Conservation (phyloP, 2,797 vertebrate genomes). For the Eremophila alpestris region DNA sequence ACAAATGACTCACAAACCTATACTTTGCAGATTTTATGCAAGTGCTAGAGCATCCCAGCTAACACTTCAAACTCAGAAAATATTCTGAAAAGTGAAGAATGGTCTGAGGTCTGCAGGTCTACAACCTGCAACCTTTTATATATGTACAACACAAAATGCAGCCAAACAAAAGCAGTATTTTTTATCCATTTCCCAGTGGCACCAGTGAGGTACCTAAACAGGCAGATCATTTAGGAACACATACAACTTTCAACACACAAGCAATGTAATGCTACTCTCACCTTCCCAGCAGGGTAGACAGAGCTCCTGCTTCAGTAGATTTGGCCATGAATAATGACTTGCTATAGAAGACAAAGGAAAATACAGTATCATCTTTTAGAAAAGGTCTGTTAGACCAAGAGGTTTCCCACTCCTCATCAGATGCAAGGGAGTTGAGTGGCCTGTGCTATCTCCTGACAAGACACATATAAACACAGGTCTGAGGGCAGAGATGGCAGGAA, state of each 20-base stretch:
- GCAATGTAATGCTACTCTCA: not conserved
- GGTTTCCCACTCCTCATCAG: not conserved
- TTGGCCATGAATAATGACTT: not conserved
- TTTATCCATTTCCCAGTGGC: not conserved
- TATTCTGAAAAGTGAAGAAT: not conserved
- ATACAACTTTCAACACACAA: not conserved
- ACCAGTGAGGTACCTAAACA: not conserved
- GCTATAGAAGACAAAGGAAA: not conserved
- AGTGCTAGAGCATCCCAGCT: not conserved
- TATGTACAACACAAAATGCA: not conserved
- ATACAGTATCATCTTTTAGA: not conserved
- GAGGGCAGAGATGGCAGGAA: not conserved
- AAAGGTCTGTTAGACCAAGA: not conserved
- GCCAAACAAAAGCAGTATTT: not conserved
- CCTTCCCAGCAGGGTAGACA: not conserved
- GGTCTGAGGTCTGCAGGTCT: not conserved
- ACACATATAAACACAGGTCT: not conserved
- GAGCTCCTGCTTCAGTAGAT: not conserved
- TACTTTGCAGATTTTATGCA: not conserved
- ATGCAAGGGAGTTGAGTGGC: fast-evolving
- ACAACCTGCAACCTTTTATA: not conserved
- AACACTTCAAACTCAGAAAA: not conserved
- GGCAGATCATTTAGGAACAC: not conserved
- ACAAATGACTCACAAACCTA: not conserved
- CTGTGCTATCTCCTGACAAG: not conserved